phyloP scores from a whole-genome alignment of 2,888 invertebrate genomes.

The Dioctria rufipes region DNA sequence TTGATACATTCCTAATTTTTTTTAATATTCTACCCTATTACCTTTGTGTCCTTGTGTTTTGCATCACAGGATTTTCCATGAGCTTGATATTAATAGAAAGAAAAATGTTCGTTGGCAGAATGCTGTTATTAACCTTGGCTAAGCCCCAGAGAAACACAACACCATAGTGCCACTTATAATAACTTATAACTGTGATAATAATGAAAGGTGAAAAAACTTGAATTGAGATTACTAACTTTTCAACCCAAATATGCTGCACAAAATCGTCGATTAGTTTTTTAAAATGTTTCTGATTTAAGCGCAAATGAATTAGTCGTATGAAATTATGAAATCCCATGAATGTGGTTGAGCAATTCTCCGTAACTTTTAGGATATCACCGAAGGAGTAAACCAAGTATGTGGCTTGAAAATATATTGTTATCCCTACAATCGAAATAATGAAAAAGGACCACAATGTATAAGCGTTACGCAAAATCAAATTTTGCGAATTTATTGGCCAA shows the following conservation, averaged over 20 bases:
- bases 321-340: constrained; percentile 70
- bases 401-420: constrained; percentile 67
- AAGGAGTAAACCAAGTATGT: constrained; percentile 66
- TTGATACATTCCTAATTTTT: no score
- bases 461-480: constrained; percentile 43
- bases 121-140: no score
- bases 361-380: constrained; percentile 67
- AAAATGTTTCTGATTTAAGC: constrained; percentile 64
- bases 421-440: constrained; percentile 66
- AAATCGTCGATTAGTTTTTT: constrained; percentile 66
- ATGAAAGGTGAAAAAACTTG: background rate
- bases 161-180: no score
- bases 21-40: no score
- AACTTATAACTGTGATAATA: no score
- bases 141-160: no score
- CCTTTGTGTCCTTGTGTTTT: no score
- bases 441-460: constrained; percentile 68
- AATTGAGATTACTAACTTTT: constrained; percentile 63
- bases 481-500: constrained; percentile 65
- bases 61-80: no score
- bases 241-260: constrained; percentile 67
- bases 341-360: constrained; percentile 70
- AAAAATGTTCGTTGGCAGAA: no score
- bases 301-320: constrained; percentile 68
- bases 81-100: no score